Evolutionary conservation across 2,888 invertebrate species (phyloP), one percentile per base, ranked within the genome.

Genomic region (Rhingia campestris): DNA sequence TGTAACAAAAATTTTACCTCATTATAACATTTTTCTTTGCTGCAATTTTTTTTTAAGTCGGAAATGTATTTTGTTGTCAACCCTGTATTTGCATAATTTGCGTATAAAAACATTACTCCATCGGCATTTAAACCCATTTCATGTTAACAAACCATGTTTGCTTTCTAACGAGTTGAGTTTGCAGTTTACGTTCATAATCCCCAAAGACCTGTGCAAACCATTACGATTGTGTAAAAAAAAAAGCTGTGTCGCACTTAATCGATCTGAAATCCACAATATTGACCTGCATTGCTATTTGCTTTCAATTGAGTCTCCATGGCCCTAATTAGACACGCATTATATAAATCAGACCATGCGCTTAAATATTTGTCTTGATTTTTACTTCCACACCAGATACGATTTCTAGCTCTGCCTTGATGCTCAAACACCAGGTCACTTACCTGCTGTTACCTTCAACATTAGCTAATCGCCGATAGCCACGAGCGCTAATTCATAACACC

Each of bases 341-440:
- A 7, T 63, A 63, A 63, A 63, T 49, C 30, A 49, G 30, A 49
- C 37, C 22, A 30, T 10, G 9, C 9, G 9, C 32, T 35, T 9
- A 64, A 51, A 64, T 53, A 51, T 64, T 64, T 64, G n/a, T 22
- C 41, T 7, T 41, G 12, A 53, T 47, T 45, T 56, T 14, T 49
- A 14, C 49, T 43, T 53, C 32, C 47, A 53, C 39, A 43, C 12
- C 22, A 22, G 33, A 61, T 41, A 49, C 6, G 6, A 35, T 45
- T 59, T 22, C 32, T 7, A 4, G 22, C 22, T 37, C 33, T 10
- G 53, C 32, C 33, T 45, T 51, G 12, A 49, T 75, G 35, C 32
- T 41, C 33, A 59, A 69, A 45, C 30, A 67, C 2, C 58, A 76
- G 77, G 77, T 82, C 82, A 82, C 37, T 43, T 54, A 70, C 80